These are phyloP conservation scores for Aphodius granarius DNA, from an alignment of 2,888 invertebrate genomes.

Conservation along the genomic window DNA sequence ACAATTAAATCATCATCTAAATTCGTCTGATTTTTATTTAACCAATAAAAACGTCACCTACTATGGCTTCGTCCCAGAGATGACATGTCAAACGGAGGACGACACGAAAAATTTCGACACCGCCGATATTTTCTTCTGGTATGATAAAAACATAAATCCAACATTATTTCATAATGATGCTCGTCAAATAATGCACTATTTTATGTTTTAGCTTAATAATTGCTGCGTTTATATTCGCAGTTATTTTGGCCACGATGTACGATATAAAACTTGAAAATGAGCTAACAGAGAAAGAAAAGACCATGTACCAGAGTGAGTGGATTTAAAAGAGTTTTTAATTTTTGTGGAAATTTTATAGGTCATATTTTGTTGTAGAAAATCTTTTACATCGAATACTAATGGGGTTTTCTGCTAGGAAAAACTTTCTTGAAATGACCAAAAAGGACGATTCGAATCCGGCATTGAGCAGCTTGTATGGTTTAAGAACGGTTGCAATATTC, in stretches of 20 bases:
- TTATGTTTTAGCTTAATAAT: conserved; percentile 44
- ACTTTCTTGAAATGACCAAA: conserved; percentile 51
- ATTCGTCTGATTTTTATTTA: conserved; percentile 42
- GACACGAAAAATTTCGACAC: conserved; percentile 40
- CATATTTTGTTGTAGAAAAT: conserved; percentile 36
- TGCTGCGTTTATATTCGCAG: conserved; percentile 41
- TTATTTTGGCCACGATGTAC: conserved; percentile 47
- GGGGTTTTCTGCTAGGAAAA: conserved; percentile 47
- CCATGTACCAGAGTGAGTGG: conserved; percentile 14
- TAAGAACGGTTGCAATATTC: conserved; percentile 60
- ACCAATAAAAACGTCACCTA: conserved; percentile 41
- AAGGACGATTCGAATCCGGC: conserved; percentile 51
- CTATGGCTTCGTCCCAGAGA: conserved; percentile 46
- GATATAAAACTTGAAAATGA: conserved; percentile 39
- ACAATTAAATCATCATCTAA: conserved; percentile 42
- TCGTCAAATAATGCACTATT: background rate
- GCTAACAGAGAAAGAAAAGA: conserved; percentile 38
- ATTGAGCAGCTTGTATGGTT: conserved; percentile 61
- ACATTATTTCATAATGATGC: background rate
- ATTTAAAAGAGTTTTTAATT: background rate
- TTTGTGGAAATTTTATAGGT: background rate
- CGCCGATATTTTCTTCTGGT: conserved; percentile 51
- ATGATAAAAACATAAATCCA: conserved; percentile 25
- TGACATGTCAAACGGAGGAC: conserved; percentile 44
- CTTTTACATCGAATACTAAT: conserved; percentile 36